A percentile compares a stretch with the other conserved stretches of the same genome.
phyloP scores from a whole-genome alignment of 1,140 invertebrate genomes.

The Rhopalosiphum padi region DNA sequence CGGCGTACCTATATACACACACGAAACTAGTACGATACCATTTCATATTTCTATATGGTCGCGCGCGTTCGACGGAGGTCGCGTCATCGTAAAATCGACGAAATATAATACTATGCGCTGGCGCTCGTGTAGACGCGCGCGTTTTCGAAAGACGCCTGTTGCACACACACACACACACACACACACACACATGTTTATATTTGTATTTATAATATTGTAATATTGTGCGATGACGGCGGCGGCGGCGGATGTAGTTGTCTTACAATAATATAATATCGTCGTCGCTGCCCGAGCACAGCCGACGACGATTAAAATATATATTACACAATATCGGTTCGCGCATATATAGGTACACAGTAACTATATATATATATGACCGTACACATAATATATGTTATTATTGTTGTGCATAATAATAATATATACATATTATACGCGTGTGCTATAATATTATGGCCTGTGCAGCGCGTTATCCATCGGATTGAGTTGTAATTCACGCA shows the following conservation, averaged over 20 bases:
- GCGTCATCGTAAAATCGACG: neutral
- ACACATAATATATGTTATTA: too few relatives aligned
- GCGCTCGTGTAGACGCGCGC: too few relatives aligned
- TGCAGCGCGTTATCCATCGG: neutral
- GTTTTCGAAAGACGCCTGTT: neutral
- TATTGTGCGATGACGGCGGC: neutral
- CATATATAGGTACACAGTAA: too few relatives aligned
- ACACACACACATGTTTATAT: neutral
- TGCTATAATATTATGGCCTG: neutral
- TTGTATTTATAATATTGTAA: neutral
- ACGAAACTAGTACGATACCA: neutral
- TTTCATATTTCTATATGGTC: neutral
- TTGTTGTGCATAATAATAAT: neutral
- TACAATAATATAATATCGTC: neutral
- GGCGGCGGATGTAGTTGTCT: neutral
- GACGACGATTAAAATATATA: neutral
- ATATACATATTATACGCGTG: neutral
- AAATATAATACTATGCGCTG: neutral
- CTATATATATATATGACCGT: too few relatives aligned
- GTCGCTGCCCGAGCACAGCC: neutral
- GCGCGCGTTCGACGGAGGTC: neutral
- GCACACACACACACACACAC: too few relatives aligned
- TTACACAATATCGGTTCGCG: too few relatives aligned
- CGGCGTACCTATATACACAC: neutral
- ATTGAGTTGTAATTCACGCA: conserved; percentile 39